phyloP scores from a whole-genome alignment of 92 coral and sea anemone species.

The Parazoanthus swiftii region DNA sequence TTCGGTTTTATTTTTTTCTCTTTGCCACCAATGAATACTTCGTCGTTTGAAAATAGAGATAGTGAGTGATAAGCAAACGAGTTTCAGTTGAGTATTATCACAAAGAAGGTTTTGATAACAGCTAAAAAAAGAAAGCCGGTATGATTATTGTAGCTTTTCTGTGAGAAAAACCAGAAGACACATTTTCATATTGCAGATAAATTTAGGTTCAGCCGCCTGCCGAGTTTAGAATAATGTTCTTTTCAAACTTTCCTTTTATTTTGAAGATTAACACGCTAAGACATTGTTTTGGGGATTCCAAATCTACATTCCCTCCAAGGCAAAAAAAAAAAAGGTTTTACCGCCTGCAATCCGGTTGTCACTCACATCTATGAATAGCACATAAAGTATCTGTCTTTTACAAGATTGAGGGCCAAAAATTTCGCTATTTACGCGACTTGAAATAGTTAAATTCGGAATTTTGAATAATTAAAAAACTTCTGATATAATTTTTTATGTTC shows the following conservation, averaged over 20 bases:
- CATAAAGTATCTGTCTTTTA: background rate
- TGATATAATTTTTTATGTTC: too few species aligned
- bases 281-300: background rate
- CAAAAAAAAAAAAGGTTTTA: background rate
- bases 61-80: background rate
- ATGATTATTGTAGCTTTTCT: background rate
- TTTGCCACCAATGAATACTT: background rate
- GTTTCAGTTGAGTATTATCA: background rate
- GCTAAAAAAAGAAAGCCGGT: background rate
- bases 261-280: background rate
- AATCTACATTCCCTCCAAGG: background rate
- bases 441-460: too few species aligned
- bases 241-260: background rate
- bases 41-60: background rate
- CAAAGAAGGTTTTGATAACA: background rate
- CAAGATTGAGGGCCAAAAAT: background rate
- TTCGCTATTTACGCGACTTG: background rate
- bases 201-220: slow-evolving; percentile 8
- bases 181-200: background rate
- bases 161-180: background rate
- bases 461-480: background rate
- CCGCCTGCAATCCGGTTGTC: background rate
- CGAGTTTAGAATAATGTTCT: slow-evolving; percentile 1
- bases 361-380: background rate
- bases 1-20: background rate